phyloP scores from a whole-genome alignment of 92 coral and sea anemone genomes.

The Diadumene lineata region DNA sequence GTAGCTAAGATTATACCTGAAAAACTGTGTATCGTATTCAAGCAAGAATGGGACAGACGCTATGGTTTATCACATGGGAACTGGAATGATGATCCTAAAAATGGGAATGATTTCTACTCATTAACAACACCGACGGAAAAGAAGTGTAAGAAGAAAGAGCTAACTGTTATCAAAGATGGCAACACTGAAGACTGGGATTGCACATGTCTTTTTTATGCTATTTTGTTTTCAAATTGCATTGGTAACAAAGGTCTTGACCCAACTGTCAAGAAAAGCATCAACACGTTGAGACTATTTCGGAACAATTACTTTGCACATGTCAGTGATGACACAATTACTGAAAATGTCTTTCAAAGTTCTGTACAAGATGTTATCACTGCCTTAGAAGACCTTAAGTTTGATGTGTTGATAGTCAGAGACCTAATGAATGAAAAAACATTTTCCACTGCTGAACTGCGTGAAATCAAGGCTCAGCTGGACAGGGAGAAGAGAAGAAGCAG shows the following conservation, averaged over 20 bases:
- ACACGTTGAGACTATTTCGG: slow-evolving; percentile 29
- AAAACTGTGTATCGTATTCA: slow-evolving; percentile 48
- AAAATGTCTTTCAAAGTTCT: not conserved
- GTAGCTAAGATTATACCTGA: slow-evolving; percentile 42
- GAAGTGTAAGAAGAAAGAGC: not conserved
- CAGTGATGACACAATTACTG: not conserved
- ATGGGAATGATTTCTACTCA: slow-evolving; percentile 38
- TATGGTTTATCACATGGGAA: slow-evolving; percentile 29
- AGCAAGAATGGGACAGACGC: slow-evolving; percentile 55
- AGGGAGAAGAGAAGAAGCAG: slow-evolving; percentile 23
- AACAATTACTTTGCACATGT: slow-evolving; percentile 27
- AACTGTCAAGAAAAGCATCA: slow-evolving; percentile 10
- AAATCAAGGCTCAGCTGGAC: slow-evolving; percentile 11
- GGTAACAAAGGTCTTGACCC: slow-evolving; percentile 23
- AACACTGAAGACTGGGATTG: slow-evolving; percentile 54
- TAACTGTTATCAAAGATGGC: slow-evolving; percentile 26
- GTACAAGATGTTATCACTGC: slow-evolving; percentile 9
- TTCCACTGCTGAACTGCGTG: slow-evolving; percentile 23
- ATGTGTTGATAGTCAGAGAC: slow-evolving; percentile 10
- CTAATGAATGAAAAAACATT: slow-evolving; percentile 34
- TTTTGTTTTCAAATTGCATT: slow-evolving; percentile 53
- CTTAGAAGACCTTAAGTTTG: slow-evolving; percentile 7
- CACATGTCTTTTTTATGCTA: slow-evolving; percentile 49
- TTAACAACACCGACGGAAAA: not conserved
- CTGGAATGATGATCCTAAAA: slow-evolving; percentile 51